phyloP scores from a whole-genome alignment of 2,797 vertebrate genomes.

The Dicrostonyx torquatus region DNA sequence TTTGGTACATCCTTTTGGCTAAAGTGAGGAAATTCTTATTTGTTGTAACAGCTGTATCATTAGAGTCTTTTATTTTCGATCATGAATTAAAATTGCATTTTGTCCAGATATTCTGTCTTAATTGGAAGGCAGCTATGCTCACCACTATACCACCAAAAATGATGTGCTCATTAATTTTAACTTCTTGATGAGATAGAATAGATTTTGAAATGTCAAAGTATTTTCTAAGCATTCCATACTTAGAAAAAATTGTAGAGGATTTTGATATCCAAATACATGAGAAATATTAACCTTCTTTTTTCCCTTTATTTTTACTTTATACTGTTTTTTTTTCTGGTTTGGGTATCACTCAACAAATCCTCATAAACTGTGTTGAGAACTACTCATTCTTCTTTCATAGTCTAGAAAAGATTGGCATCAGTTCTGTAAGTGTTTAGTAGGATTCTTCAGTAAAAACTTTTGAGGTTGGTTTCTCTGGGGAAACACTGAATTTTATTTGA shows the following conservation, averaged over 20 bases:
- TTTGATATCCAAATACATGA: not conserved
- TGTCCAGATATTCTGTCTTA: not conserved
- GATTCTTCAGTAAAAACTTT: not conserved
- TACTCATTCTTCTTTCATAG: not conserved
- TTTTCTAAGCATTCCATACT: not conserved
- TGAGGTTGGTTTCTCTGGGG: not conserved
- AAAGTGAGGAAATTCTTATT: not conserved
- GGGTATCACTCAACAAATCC: not conserved
- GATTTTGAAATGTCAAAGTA: constrained; percentile 1
- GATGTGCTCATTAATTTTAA: not conserved
- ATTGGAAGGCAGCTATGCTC: constrained; percentile 89
- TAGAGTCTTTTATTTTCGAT: not conserved
- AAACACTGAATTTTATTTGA: not conserved
- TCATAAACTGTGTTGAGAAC: not conserved
- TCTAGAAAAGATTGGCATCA: not conserved
- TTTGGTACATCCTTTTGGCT: not conserved
- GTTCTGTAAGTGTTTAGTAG: not conserved
- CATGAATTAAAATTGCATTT: not conserved
- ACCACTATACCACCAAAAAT: constrained; percentile 87
- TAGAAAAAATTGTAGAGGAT: not conserved
- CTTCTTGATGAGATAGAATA: not conserved
- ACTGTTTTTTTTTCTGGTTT: not conserved
- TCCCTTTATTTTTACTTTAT: not conserved
- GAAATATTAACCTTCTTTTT: not conserved
- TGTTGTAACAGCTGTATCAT: not conserved